phyloP scores from a whole-genome alignment of 2,797 vertebrate species.

The Arnoldichthys spilopterus region DNA sequence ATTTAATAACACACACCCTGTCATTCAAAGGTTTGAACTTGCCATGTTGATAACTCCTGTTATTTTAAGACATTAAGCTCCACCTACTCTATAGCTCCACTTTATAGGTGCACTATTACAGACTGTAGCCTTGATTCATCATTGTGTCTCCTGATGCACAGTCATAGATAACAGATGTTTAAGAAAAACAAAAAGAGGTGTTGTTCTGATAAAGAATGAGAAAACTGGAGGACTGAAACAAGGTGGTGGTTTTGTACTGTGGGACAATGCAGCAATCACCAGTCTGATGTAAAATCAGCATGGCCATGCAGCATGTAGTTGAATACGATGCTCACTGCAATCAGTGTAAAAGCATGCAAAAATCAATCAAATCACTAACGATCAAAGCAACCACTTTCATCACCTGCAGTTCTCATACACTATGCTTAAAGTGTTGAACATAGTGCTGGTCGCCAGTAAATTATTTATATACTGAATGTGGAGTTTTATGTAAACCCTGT shows the following conservation, averaged over 20 bases:
- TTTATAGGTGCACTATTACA: no score
- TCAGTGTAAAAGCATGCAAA: slow-evolving; percentile 9
- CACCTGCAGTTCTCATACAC: background rate
- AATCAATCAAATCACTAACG: background rate
- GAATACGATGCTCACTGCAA: slow-evolving; percentile 18
- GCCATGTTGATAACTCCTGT: no score
- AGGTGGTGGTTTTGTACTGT: slow-evolving; percentile 12
- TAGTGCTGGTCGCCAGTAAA: background rate
- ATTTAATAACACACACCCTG: no score
- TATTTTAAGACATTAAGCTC: no score
- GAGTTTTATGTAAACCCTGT: background rate
- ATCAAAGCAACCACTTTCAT: background rate
- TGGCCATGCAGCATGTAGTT: slow-evolving; percentile 15
- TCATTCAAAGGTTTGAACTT: no score
- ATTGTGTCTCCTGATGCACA: no score
- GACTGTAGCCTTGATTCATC: no score
- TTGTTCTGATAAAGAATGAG: background rate
- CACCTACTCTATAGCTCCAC: no score
- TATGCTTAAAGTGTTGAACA: background rate
- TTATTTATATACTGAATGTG: background rate
- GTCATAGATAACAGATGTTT: no score
- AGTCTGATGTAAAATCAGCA: slow-evolving; percentile 23
- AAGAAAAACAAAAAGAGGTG: background rate
- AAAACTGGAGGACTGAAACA: slow-evolving; percentile 11
- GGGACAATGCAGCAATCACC: slow-evolving; percentile 28